phyloP scores from a whole-genome alignment of 2,888 invertebrate genomes.

The Resseliella maxima region DNA sequence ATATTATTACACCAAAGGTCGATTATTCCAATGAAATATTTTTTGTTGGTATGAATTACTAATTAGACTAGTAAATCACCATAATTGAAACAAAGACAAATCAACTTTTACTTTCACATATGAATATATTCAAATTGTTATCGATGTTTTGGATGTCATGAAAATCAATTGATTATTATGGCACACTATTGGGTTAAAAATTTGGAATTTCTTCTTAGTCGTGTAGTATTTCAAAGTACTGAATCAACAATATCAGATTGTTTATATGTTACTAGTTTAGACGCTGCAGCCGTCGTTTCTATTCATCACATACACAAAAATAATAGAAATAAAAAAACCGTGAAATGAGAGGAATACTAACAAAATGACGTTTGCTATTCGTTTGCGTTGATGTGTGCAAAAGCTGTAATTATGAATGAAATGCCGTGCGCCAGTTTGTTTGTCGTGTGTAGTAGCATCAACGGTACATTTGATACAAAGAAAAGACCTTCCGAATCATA shows the following conservation, averaged over 20 bases:
- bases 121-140: not conserved
- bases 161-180: not conserved
- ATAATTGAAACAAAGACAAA: not conserved
- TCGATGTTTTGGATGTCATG: not conserved
- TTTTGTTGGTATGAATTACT: not conserved
- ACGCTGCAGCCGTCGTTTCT: constrained; percentile 43
- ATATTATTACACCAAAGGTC: not conserved
- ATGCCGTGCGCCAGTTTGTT: not conserved
- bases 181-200: not conserved
- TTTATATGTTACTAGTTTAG: constrained; percentile 9
- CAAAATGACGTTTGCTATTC: constrained; percentile 33
- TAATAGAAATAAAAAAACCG: not conserved
- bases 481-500: not conserved
- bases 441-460: not conserved
- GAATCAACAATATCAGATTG: constrained; percentile 46
- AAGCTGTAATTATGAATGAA: constrained; percentile 22
- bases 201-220: not conserved
- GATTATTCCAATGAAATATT: not conserved
- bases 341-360: constrained; percentile 29
- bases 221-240: not conserved
- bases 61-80: not conserved
- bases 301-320: not conserved
- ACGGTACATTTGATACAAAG: not conserved
- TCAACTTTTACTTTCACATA: constrained; percentile 22
- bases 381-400: constrained; percentile 15